Conservation (phyloP, 2,888 invertebrate genomes). For the Oscheius onirici region DNA sequence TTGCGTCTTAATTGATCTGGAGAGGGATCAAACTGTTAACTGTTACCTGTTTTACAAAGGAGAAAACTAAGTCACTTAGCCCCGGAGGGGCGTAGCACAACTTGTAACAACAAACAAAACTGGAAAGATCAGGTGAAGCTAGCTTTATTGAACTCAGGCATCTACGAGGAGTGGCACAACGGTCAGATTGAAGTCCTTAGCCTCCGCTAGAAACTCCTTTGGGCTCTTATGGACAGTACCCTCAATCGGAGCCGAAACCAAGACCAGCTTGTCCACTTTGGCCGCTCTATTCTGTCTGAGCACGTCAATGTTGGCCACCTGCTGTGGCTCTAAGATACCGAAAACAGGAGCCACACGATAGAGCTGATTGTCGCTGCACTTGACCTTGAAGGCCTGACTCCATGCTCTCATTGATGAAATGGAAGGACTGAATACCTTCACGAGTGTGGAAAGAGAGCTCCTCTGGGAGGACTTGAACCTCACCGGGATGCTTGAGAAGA, state of each 20-base stretch:
- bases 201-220: background rate
- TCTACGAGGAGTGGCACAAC: constrained; percentile 27
- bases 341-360: constrained; percentile 30
- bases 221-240: background rate
- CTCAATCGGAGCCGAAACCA: constrained; percentile 13
- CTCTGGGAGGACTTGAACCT: constrained; percentile 4
- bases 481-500: background rate
- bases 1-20: too few species aligned
- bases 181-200: constrained; percentile 1
- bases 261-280: constrained; percentile 29
- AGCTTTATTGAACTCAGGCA: constrained; percentile 1
- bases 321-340: constrained; percentile 25
- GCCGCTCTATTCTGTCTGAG: constrained; percentile 27
- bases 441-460: constrained; percentile 14
- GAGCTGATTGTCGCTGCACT: constrained; percentile 28
- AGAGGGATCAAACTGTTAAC: too few species aligned
- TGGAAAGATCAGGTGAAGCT: background rate
- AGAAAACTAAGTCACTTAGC: too few species aligned
- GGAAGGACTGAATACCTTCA: constrained; percentile 19
- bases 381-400: constrained; percentile 30
- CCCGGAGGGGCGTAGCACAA: too few species aligned
- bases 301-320: constrained; percentile 21
- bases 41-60: too few species aligned
- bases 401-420: constrained; percentile 28
- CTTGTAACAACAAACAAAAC: background rate